A percentile compares a stretch with the other conserved stretches of the same genome.
Conservation (phyloP, 2,888 invertebrate genomes). For the Ligdia adustata region DNA sequence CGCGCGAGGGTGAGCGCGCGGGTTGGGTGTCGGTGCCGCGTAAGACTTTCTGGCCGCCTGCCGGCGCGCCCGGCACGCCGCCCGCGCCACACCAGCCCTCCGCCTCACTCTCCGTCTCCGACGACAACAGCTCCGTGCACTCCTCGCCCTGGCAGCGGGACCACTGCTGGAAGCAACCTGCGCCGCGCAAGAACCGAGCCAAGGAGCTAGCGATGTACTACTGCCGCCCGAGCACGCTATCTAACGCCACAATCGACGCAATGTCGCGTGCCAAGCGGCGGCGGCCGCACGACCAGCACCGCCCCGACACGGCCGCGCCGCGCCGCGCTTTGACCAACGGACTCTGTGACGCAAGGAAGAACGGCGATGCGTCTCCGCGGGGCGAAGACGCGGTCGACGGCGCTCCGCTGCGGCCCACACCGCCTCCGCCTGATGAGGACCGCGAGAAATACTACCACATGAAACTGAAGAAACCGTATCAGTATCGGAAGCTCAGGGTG, state of each 20-base stretch:
- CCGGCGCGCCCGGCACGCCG: constrained; percentile 84
- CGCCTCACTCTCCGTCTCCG: constrained; percentile 93
- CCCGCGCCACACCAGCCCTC: constrained; percentile 85
- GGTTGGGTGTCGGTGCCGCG: constrained; percentile 96
- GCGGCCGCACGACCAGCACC: constrained; percentile 84
- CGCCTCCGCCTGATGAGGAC: constrained; percentile 59
- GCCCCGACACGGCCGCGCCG: constrained; percentile 47
- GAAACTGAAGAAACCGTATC: constrained; percentile 81
- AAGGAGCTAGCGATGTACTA: constrained; percentile 90
- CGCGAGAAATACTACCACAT: constrained; percentile 76
- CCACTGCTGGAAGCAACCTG: constrained; percentile 94
- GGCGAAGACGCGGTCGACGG: constrained; percentile 63
- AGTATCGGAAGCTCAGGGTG: constrained; percentile 78
- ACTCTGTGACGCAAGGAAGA: constrained; percentile 56
- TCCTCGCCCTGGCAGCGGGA: constrained; percentile 96
- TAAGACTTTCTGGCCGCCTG: constrained; percentile 94
- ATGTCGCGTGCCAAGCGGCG: constrained; percentile 84
- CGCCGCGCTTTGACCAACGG: constrained; percentile 53
- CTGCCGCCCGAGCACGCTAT: constrained; percentile 83
- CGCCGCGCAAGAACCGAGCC: constrained; percentile 89
- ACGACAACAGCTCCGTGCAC: constrained; percentile 95
- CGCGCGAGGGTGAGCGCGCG: constrained; percentile 87
- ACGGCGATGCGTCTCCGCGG: constrained; percentile 59
- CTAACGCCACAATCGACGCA: constrained; percentile 69
- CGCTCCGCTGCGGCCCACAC: constrained; percentile 40